phyloP scores from a whole-genome alignment of 2,797 vertebrate genomes.

The Pogonophryne albipinna region DNA sequence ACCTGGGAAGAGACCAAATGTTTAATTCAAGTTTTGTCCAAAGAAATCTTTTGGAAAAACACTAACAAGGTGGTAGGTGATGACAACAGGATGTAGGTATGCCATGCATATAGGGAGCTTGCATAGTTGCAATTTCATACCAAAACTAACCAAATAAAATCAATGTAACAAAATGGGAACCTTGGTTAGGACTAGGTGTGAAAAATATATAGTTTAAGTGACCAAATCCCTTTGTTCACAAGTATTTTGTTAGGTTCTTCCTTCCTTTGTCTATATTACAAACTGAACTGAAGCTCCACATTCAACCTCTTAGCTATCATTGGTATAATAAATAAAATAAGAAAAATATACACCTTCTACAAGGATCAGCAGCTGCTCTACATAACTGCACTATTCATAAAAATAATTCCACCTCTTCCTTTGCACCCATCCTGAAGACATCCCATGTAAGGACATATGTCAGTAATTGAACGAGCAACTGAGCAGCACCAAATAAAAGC shows the following conservation, averaged over 20 bases:
- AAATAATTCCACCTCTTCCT: constrained; percentile 19
- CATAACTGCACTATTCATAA: constrained; percentile 30
- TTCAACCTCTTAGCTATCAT: background rate
- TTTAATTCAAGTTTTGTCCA: background rate
- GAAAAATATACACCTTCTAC: background rate
- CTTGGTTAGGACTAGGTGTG: background rate
- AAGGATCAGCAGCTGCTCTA: constrained; percentile 9
- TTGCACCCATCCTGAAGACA: constrained; percentile 43
- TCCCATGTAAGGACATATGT: constrained; percentile 64
- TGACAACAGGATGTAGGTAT: background rate
- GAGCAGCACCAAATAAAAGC: constrained; percentile 78
- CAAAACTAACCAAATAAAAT: background rate
- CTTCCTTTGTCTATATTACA: too few relatives aligned
- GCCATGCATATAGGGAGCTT: background rate
- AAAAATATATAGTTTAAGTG: background rate
- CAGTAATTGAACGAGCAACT: constrained; percentile 71
- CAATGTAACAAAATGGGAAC: background rate
- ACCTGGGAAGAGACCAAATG: background rate
- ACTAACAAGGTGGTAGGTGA: background rate
- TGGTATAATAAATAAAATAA: background rate
- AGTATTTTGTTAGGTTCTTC: background rate
- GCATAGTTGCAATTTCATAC: background rate
- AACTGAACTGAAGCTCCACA: background rate
- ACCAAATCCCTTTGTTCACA: too few relatives aligned
- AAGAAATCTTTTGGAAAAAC: too few relatives aligned